Percentiles rank a stretch among this genome's conserved stretches.
Conservation (phyloP, 2,113 vertebrate genomes). For the Tonatia bakeri region DNA sequence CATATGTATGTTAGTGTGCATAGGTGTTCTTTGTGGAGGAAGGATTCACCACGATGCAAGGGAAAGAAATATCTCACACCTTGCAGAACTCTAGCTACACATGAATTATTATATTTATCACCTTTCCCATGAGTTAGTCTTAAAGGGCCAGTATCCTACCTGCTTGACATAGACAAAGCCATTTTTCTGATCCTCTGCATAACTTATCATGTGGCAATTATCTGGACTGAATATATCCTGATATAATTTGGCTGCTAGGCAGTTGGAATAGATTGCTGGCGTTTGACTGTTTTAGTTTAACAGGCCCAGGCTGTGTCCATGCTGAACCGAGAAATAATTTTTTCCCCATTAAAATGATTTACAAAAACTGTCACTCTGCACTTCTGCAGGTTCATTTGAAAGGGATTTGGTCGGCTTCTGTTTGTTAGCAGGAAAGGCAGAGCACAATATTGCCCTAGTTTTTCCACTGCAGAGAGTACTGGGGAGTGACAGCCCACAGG, state of each 20-base stretch:
- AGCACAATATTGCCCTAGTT: conserved; percentile 63
- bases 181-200: background rate
- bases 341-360: conserved; percentile 70
- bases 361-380: conserved; percentile 69
- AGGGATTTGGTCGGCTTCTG: conserved; percentile 62
- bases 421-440: conserved; percentile 51
- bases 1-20: background rate
- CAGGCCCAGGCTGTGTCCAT: conserved; percentile 43
- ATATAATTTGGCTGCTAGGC: background rate
- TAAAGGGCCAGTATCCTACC: background rate
- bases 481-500: conserved; percentile 54
- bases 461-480: conserved; percentile 46
- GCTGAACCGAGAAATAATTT: conserved; percentile 57
- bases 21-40: background rate
- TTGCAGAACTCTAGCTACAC: background rate
- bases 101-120: background rate
- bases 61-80: background rate
- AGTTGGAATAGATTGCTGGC: background rate
- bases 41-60: background rate
- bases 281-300: background rate
- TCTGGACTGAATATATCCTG: background rate
- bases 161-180: background rate
- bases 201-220: background rate
- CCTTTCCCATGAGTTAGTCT: background rate
- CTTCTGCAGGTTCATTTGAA: conserved; percentile 61